phyloP scores from a whole-genome alignment of 2,113 vertebrate genomes.

The Notiomystis cincta region DNA sequence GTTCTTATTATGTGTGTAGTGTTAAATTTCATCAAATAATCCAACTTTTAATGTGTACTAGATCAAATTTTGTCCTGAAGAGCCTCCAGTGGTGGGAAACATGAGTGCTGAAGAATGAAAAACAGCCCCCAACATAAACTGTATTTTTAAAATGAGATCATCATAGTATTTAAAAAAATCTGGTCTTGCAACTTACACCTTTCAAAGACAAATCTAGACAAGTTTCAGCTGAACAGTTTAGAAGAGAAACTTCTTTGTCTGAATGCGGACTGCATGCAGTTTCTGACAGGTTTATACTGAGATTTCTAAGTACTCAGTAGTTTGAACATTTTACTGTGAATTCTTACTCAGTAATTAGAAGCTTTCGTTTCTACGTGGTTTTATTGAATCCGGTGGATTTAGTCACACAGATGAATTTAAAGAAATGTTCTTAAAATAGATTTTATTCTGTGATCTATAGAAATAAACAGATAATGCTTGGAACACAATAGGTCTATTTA shows the following conservation, averaged over 20 bases:
- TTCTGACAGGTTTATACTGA: neutral
- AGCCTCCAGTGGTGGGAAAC: neutral
- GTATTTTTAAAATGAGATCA: constrained; percentile 45
- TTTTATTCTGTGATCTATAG: neutral
- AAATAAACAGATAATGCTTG: neutral
- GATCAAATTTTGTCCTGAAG: neutral
- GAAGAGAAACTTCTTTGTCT: neutral
- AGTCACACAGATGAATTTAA: neutral
- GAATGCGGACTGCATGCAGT: neutral
- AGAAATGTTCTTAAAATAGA: neutral
- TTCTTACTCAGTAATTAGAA: neutral
- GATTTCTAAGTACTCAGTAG: neutral
- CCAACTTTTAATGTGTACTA: neutral
- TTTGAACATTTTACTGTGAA: neutral
- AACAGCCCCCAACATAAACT: neutral
- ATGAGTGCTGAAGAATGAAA: neutral
- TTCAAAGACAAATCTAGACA: constrained; percentile 15
- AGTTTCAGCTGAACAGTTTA: constrained; percentile 1
- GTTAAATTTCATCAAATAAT: neutral
- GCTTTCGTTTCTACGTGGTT: neutral
- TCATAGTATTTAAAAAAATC: neutral
- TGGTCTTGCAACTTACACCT: constrained; percentile 23
- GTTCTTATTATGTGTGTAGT: neutral
- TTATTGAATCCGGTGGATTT: neutral
- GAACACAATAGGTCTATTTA: neutral